Conservation (phyloP, 2,797 vertebrate genomes). For the Argyrosomus regius region DNA sequence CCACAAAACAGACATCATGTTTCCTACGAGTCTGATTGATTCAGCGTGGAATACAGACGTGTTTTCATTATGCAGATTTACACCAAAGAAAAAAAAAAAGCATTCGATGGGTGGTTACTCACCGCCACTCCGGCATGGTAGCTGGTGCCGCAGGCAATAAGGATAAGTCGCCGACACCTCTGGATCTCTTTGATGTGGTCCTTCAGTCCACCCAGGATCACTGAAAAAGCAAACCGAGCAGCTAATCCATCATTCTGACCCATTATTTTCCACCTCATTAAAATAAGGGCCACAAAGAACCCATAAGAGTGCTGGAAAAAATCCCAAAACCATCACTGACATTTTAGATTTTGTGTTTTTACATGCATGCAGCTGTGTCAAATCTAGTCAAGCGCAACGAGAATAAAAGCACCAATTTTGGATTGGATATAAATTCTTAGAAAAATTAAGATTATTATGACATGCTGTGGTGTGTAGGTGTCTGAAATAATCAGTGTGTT, state of each 20-base stretch:
- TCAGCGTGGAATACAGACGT: constrained; percentile 18
- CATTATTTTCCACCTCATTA: constrained; percentile 27
- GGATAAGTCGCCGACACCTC: constrained; percentile 94
- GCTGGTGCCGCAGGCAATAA: constrained; percentile 98
- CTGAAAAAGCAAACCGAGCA: constrained; percentile 78
- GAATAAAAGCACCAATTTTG: not conserved
- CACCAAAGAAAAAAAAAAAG: not conserved
- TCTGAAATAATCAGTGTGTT: not conserved
- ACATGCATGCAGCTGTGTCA: not conserved
- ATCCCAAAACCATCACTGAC: constrained; percentile 2
- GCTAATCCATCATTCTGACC: constrained; percentile 35
- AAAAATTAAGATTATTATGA: not conserved
- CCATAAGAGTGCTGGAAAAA: not conserved
- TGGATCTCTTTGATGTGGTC: constrained; percentile 99
- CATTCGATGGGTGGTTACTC: constrained; percentile 54
- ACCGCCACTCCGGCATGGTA: constrained; percentile 95
- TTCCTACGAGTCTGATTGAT: not conserved
- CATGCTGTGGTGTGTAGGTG: not conserved
- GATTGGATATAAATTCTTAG: not conserved
- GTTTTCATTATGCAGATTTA: constrained; percentile 32
- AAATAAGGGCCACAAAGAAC: constrained; percentile 13
- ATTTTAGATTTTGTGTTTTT: not conserved
- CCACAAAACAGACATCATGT: constrained; percentile 32
- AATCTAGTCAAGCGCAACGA: not conserved
- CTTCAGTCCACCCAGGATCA: constrained; percentile 95